Evolutionary conservation across 1,140 invertebrate genomes (phyloP), one percentile per base, ranked within the genome.

Genomic region (Drosophila cardini): DNA sequence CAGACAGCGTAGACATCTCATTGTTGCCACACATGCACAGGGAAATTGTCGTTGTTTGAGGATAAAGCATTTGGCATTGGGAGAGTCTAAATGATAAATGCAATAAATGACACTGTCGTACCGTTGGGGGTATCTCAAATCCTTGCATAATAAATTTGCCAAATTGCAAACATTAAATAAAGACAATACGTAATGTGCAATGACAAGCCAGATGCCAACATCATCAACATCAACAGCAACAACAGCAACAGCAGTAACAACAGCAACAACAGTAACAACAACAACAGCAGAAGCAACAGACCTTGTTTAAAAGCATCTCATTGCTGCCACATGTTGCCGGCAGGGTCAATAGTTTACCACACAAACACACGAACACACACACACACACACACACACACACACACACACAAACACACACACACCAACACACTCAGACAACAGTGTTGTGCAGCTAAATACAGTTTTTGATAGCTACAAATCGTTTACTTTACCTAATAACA

Each of bases 101-200:
- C 85, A 89, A 89, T 89, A 84, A 89, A 89, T 78, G 84, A 89
- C 84, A 89, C 80, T 56, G 50, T 73, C 70, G 70, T 72, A 61
- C 57, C 69, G 81, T 75, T 68, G 77, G 73, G 68, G 63, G 56
- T 42, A 52, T 78, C 73, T 89, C 80, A 83, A 84, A 89, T 84
- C 80, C 84, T 89, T 83, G 80, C 77, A 89, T 89, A 89, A 89
- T 89, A 89, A 90, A 89, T 89, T 89, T 89, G 71, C 77, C 84
- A 84, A 89, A 89, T 89, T 89, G 85, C 84, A 89, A 89, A 80
- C 77, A 89, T 89, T 89, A 89, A 89, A 89, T 89, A 84, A 89
- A 84, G 84, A 89, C 83, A 87, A 74, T 74, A 26, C 67, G 57
- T 67, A 70, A 87, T 81, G 80, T 76, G 84, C 79, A 83, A 76